Evolutionary conservation across 2,113 vertebrate genomes (phyloP).

Genomic region (Alligator sinensis): DNA sequence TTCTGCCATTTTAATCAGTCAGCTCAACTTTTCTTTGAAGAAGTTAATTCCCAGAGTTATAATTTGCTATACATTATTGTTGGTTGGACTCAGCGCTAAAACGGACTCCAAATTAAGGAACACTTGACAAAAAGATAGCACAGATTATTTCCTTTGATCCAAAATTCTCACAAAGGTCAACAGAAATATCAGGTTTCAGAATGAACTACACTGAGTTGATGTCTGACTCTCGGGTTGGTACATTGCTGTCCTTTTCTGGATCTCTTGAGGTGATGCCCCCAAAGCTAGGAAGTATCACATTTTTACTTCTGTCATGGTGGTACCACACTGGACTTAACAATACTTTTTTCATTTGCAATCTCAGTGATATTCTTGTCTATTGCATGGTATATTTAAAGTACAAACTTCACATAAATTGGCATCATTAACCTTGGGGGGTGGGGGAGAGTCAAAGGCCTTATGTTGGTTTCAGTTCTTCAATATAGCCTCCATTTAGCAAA

Average conservation of each 20-base stretch:
- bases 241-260: no score
- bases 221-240: no score
- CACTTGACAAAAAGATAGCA: background rate
- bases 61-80: background rate
- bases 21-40: background rate
- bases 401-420: background rate
- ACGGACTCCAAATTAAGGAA: background rate
- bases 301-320: no score
- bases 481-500: background rate
- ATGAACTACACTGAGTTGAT: background rate
- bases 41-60: background rate
- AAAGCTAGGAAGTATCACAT: no score
- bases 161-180: background rate
- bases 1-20: background rate
- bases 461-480: background rate
- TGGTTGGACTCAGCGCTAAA: background rate
- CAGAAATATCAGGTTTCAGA: background rate
- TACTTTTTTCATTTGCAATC: background rate
- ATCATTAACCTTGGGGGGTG: background rate
- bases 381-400: background rate
- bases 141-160: background rate
- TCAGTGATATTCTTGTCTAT: background rate
- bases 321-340: no score
- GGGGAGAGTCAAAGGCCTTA: background rate
- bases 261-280: no score